These are phyloP conservation scores for Hyperoodon ampullatus DNA, from an alignment of 2,113 vertebrate genomes.

Conservation along the genomic window DNA sequence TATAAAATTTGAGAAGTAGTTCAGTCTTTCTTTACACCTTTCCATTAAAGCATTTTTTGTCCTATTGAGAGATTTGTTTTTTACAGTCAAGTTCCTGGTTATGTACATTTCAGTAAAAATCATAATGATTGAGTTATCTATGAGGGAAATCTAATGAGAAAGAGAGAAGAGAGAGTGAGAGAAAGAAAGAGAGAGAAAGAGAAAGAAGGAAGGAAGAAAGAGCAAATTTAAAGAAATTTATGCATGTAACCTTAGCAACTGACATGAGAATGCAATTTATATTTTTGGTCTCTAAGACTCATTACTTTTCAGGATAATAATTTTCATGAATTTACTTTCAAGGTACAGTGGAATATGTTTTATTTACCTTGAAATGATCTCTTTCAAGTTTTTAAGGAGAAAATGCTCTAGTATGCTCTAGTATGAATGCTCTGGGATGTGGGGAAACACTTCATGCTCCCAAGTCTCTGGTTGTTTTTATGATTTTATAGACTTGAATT, in stretches of 20 bases:
- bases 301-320: not conserved
- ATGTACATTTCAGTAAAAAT: not conserved
- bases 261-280: not conserved
- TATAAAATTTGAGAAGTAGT: not conserved
- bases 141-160: not conserved
- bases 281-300: not conserved
- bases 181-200: accelerated
- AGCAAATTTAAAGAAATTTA: not conserved
- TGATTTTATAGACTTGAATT: not conserved
- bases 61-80: not conserved
- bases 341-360: not conserved
- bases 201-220: accelerated
- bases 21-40: not conserved
- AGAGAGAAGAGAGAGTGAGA: not conserved
- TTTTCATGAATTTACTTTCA: slow-evolving; percentile 27
- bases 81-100: not conserved
- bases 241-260: not conserved
- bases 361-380: slow-evolving; percentile 29
- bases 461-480: not conserved
- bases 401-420: not conserved
- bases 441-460: not conserved
- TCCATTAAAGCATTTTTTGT: not conserved
- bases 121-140: not conserved
- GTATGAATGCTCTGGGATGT: not conserved
- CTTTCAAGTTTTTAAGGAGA: not conserved